phyloP scores from a whole-genome alignment of 2,888 invertebrate genomes.

The Ennomos erosarius region DNA sequence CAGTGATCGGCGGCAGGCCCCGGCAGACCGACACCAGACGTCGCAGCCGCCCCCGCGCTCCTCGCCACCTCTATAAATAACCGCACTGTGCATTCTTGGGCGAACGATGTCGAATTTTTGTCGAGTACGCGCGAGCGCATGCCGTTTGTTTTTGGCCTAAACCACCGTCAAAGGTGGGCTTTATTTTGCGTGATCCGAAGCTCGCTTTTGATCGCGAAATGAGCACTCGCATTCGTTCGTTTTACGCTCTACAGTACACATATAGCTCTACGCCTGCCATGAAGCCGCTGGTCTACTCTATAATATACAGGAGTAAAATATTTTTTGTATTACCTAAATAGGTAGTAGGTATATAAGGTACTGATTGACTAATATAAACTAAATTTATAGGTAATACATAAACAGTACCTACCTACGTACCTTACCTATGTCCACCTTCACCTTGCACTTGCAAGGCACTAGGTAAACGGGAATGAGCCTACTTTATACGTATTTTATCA shows the following conservation, averaged over 20 bases:
- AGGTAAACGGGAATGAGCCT: too few relatives aligned
- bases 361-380: too few relatives aligned
- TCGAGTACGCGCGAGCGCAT: constrained; percentile 84
- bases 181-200: constrained; percentile 27
- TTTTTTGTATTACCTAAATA: too few relatives aligned
- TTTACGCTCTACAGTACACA: too few relatives aligned
- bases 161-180: constrained; percentile 43
- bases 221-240: constrained; percentile 23
- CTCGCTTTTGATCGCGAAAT: constrained; percentile 29
- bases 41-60: constrained; percentile 84
- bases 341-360: too few relatives aligned
- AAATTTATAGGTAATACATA: too few relatives aligned
- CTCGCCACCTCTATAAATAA: constrained; percentile 81
- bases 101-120: constrained; percentile 85
- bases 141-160: constrained; percentile 82
- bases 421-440: too few relatives aligned
- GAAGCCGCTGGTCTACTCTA: constrained; percentile 24
- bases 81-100: constrained; percentile 84
- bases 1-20: constrained; percentile 86
- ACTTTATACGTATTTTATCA: too few relatives aligned
- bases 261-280: constrained; percentile 15
- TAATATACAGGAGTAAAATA: too few relatives aligned
- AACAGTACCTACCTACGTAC: too few relatives aligned
- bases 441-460: too few relatives aligned
- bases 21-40: constrained; percentile 86